A percentile compares a stretch with the other conserved stretches of the same genome.
Conservation (phyloP, 1,140 invertebrate species). For the Hylyphantes graminicola region DNA sequence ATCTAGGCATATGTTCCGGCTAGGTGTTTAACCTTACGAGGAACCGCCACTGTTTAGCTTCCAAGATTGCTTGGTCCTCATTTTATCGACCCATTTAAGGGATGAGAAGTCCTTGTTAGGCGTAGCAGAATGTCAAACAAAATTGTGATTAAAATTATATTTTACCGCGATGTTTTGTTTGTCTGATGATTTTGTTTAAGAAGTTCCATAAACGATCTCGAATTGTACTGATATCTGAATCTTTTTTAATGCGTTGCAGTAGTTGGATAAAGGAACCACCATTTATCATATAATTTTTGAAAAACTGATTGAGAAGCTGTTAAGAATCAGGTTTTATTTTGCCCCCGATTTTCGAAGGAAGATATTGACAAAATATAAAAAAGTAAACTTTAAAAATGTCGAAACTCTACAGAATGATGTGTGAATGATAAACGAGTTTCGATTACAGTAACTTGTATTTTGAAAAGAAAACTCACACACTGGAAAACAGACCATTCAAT, state of each 20-base stretch:
- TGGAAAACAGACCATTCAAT: slow-evolving; percentile 42
- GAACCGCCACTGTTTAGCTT: too few species aligned
- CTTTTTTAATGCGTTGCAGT: background rate
- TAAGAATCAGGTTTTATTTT: slow-evolving; percentile 52
- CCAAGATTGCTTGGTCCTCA: too few species aligned
- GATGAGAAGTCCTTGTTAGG: too few species aligned
- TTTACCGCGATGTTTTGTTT: too few species aligned
- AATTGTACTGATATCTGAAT: too few species aligned
- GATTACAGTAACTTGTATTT: slow-evolving; percentile 35
- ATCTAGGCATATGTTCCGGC: too few species aligned
- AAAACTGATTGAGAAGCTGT: slow-evolving; percentile 39
- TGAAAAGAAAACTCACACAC: slow-evolving; percentile 50
- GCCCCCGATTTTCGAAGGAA: slow-evolving; percentile 31
- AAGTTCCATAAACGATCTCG: too few species aligned
- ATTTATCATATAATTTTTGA: slow-evolving; percentile 41
- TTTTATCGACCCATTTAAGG: too few species aligned
- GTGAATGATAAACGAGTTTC: slow-evolving; percentile 55
- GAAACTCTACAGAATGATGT: slow-evolving; percentile 40
- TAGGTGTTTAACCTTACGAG: too few species aligned
- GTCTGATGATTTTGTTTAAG: too few species aligned
- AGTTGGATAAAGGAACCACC: slow-evolving; percentile 5
- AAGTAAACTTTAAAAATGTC: slow-evolving; percentile 24
- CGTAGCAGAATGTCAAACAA: too few species aligned
- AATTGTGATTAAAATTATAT: too few species aligned
- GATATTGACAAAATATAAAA: background rate